Base-by-base conservation (phyloP, 2,113 vertebrate species). In the Coturnix japonica region DNA sequence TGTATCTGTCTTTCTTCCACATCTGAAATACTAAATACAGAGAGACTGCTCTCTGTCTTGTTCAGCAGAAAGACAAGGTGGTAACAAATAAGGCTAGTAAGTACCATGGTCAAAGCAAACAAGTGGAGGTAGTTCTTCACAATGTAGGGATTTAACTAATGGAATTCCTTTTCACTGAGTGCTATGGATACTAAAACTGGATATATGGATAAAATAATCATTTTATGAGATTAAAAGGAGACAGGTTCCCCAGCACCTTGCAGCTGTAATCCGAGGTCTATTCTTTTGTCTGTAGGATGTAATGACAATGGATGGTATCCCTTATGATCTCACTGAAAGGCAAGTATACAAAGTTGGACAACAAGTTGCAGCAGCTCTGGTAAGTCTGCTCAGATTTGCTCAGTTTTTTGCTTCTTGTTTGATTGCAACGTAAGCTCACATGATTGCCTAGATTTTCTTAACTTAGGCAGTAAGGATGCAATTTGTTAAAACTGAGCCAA, bases 311-410 rank as follows among this genome's bases (percentile, higher is more conserved):
- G 87, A 97, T 79, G 89, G 91, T 44, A 53, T 97, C 30, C 97
- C 96, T 6, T 98, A 94, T 53, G 98, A 98, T 44, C 85, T 98
- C 63, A 98, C 98, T 35, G 98, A 98, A 94, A 97, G 94, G 57
- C 98, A 98, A 77, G 91, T 98, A 1, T 98, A 98, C 89, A 94
- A 96, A 73, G 71, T 98, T n/a, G 98, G 97, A 39, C 95, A 91
- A 65, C 97, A 98, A 64, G 94, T 98, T 87, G 97, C 97, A 79
- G 85, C 89, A 82, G 98, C 97, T 83, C 88, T 98, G 97, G 98
- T 98, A 97, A 97, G 96, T 91, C 16, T 77, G 17, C 41, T 78
- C 11, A 54, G 3, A 7, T 31, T 83, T 7, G 1, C 70, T 72
- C 14, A 5, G 5, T 53, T 70, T 84, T 86, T 89, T 30, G 25